Conservation (phyloP, 2,888 invertebrate genomes). For the Temnothorax rugatulus region DNA sequence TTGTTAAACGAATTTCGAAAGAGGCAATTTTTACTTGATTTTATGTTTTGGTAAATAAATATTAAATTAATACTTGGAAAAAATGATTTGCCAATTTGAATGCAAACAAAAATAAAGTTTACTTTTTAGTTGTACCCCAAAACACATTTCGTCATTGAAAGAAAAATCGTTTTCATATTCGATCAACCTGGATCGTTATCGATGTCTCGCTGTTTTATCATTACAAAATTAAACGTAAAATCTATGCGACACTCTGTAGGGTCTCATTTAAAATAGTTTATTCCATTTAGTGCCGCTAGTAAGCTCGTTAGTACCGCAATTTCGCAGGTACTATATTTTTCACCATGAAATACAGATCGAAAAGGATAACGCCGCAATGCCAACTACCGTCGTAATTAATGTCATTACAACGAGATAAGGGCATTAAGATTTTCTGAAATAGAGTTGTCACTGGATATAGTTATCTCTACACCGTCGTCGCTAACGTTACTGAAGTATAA, state of each 20-base stretch:
- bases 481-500: constrained; percentile 73
- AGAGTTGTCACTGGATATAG: constrained; percentile 60
- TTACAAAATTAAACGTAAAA: not conserved
- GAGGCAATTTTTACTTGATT: not conserved
- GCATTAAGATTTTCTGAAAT: constrained; percentile 64
- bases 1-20: not conserved
- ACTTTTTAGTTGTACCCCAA: not conserved
- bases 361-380: constrained; percentile 33
- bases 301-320: constrained; percentile 18
- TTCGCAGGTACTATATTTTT: constrained; percentile 20
- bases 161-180: not conserved
- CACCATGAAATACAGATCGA: constrained; percentile 35
- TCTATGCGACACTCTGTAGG: not conserved
- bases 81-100: not conserved
- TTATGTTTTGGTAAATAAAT: constrained; percentile 2
- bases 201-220: not conserved
- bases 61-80: not conserved
- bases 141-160: not conserved
- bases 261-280: constrained; percentile 14
- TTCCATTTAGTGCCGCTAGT: not conserved
- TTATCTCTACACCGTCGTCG: constrained; percentile 67
- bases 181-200: not conserved
- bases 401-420: constrained; percentile 31
- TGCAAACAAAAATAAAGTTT: not conserved
- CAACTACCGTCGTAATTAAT: constrained; percentile 39